Base-by-base conservation (phyloP, 2,113 vertebrate genomes). In the Etia nguti region DNA sequence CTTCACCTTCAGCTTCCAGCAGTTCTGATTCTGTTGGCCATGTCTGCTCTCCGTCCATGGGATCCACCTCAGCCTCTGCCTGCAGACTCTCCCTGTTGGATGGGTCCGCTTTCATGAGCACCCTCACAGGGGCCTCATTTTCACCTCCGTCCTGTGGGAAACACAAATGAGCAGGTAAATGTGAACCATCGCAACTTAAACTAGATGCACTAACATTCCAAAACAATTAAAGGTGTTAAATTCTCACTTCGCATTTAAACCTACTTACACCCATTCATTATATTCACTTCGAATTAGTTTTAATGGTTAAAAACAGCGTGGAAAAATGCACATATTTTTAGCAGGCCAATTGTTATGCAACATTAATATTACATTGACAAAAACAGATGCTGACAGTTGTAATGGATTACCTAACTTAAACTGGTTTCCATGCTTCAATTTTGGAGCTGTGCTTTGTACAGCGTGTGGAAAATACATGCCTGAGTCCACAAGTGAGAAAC, bases 11-110 rank as follows among this genome's bases (percentile, higher is more conserved):
- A 81, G 98, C 98, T 89, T 99, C 98, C 59, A 93, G 95, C 87
- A 99, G 96, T 55, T 99, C 99, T 3, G 97, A 95, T 29, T 99
- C 98, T 5, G 98, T 98, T 34, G 99, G 98, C 99, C 99, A 99
- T 0, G 98, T 99, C 90, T 99, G 99, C 79, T 99, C 99, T 34
- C 98, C 98, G 5, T 99, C 98, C 98, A 99, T 99, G 18, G 98
- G 97, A 92, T 99, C 98, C 56, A 97, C 97, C 83, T 98, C 95
- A 8, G 97, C 98, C 89, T 99, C 98, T 1, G 96, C 89, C 92
- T 97, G 97, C 92, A 99, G 94, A 81, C 96, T 97, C 89, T 98
- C 97, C 91, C 97, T 98, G 88, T 86, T 89, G 68, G 91, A 93
- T 4, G 96, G 94, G 73, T 99, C 97, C 6, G 96, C 97, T 89